Evolutionary conservation across 2,113 vertebrate species (phyloP), one percentile per base, ranked within the genome.

Genomic region (Lampris megalopsis): DNA sequence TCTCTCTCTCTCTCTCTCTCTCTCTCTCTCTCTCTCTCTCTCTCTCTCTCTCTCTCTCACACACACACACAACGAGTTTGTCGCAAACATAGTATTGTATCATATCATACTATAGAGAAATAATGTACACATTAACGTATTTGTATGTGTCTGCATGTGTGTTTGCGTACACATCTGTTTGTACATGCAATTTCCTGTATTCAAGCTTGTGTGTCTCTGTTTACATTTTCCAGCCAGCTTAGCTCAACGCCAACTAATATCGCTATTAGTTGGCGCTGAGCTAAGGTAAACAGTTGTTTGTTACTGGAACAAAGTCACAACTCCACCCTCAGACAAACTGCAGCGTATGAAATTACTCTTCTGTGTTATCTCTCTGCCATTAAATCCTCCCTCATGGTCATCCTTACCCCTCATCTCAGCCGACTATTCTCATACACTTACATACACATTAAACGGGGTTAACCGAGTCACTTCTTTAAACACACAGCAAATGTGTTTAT

Each of bases 301-400:
- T 10, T 3, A 47, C 38, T 2, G 38, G 59, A 41, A 42, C 59
- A 11, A 71, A 75, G 63, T 68, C 63, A 68, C 54, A 73, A 73
- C 38, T 56, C 45, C n/a, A 10, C 9, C 2, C 8, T 73, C 24
- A 50, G 57, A 73, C 8, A 24, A 5, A 59, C 68, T 73, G 60
- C 72, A 84, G 10, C 9, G 1, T 35, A 63, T 24, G 72, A 73
- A 10, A 58, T 64, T 49, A 80, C 49, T 63, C 59, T n/a, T 71
- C 43, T 42, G 61, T 11, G 58, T 68, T 11, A 4, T 64, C 65
- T 10, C 9, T 41, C 48, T 38, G 42, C 8, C 1, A 73, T 66
- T 43, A 24, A 43, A 5, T 9, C 1, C 49, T 9, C 69, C 41
- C 6, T 59, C 1, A 6, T 37, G 1, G 56, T 11, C 24, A 24